A percentile compares a stretch with the other conserved stretches of the same genome.
Conservation (phyloP, 2,888 invertebrate genomes). For the Mesodorylaimus sp. region DNA sequence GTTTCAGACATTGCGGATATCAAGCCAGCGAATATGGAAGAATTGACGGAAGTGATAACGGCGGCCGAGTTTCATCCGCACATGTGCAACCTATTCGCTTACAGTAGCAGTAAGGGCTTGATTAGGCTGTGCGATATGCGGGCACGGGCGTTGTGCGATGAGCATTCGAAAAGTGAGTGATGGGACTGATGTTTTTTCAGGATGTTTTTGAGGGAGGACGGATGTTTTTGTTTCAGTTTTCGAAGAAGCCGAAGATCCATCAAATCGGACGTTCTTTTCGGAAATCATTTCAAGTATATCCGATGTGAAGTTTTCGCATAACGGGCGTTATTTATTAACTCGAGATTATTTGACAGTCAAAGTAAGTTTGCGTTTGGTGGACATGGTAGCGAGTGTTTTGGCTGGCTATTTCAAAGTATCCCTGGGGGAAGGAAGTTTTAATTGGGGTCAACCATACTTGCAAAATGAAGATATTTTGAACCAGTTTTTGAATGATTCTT, state of each 20-base stretch:
- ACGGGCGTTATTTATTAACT: constrained; percentile 94
- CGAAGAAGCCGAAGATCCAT: constrained; percentile 96
- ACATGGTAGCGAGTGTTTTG: too few species aligned
- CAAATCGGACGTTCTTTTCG: constrained; percentile 93
- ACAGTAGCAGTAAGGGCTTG: constrained; percentile 82
- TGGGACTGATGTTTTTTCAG: too few species aligned
- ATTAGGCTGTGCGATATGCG: constrained; percentile 99
- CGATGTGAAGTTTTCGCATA: constrained; percentile 96
- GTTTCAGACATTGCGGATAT: constrained; percentile 99
- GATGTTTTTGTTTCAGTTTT: constrained; percentile 58
- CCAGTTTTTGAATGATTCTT: too few species aligned
- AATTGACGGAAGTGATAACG: constrained; percentile 93
- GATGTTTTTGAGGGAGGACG: too few species aligned
- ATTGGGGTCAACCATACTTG: too few species aligned
- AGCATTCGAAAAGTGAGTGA: constrained; percentile 71
- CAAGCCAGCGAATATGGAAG: constrained; percentile 99
- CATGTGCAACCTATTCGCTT: constrained; percentile 95
- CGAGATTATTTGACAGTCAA: constrained; percentile 97
- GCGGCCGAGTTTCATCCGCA: constrained; percentile 98
- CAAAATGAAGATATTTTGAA: too few species aligned
- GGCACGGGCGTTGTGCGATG: constrained; percentile 89
- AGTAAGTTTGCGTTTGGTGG: constrained; percentile 41
- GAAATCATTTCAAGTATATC: constrained; percentile 99
- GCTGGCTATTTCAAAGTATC: too few species aligned
- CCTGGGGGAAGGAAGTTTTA: too few species aligned